Percentiles rank a stretch among this genome's conserved stretches.
Evolutionary conservation across 2,888 invertebrate species (phyloP).

Genomic region (Apodemia zela): DNA sequence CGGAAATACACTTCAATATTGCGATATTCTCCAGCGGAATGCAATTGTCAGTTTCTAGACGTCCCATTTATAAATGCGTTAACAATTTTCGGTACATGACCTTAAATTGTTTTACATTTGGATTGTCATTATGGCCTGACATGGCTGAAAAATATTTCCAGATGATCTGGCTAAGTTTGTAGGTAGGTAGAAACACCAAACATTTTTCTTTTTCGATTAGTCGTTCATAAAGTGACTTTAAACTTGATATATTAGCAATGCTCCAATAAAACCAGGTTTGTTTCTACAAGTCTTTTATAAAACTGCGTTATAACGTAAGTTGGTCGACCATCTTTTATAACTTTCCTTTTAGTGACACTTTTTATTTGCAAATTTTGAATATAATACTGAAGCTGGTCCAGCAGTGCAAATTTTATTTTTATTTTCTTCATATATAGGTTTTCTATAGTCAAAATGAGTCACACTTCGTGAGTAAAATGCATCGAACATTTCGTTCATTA

Average conservation of each 20-base stretch:
- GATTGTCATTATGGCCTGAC: constrained; percentile 18
- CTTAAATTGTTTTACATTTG: constrained; percentile 17
- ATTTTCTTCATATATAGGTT: constrained; percentile 20
- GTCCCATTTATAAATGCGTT: constrained; percentile 18
- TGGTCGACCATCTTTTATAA: constrained; percentile 6
- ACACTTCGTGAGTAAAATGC: constrained; percentile 28
- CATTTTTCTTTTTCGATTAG: constrained; percentile 25
- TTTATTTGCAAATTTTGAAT: background rate
- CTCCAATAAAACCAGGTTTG: constrained; percentile 28
- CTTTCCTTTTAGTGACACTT: constrained; percentile 10
- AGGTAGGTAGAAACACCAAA: constrained; percentile 23
- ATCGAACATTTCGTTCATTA: constrained; percentile 30
- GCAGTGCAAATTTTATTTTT: background rate
- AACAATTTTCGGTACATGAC: constrained; percentile 12
- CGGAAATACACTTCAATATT: no score
- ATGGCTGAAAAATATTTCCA: constrained; percentile 26
- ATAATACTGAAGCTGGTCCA: background rate
- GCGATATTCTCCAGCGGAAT: constrained; percentile 24
- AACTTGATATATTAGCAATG: constrained; percentile 28
- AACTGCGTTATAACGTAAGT: constrained; percentile 9
- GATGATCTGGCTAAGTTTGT: constrained; percentile 29
- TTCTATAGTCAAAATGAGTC: constrained; percentile 23
- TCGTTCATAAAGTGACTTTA: constrained; percentile 24
- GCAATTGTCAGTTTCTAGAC: constrained; percentile 22
- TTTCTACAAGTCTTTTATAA: constrained; percentile 12